phyloP scores from a whole-genome alignment of 1,140 invertebrate genomes.

The Coptotermes formosanus region DNA sequence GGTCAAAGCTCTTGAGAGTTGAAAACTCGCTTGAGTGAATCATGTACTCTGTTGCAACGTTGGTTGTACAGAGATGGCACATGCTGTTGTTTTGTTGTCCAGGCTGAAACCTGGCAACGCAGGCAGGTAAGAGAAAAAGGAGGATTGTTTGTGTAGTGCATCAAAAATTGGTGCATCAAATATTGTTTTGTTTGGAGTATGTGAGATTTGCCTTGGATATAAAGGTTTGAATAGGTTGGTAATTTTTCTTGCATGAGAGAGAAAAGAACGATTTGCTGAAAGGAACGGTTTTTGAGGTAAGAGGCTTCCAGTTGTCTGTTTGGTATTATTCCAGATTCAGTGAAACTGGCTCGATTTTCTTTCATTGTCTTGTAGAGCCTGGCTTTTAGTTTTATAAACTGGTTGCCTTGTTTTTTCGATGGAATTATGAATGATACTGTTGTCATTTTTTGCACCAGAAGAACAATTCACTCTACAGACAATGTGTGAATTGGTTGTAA shows the following conservation, averaged over 20 bases:
- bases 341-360: neutral
- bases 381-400: neutral
- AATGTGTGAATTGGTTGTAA: neutral
- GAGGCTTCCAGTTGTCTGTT: neutral
- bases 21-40: conserved; percentile 24
- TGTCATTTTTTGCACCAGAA: neutral
- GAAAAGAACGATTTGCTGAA: neutral
- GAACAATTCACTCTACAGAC: neutral
- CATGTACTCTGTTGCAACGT: conserved; percentile 22
- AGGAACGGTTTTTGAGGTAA: neutral
- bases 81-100: conserved; percentile 32
- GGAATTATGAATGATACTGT: neutral
- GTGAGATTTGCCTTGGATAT: neutral
- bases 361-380: neutral
- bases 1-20: conserved; percentile 26
- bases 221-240: conserved; percentile 12
- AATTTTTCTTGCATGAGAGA: neutral
- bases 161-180: neutral
- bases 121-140: neutral
- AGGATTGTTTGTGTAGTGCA: neutral
- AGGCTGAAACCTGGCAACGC: conserved; percentile 36
- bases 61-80: neutral
- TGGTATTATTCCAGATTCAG: neutral
- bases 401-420: neutral
- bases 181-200: neutral